Conservation (phyloP, 2,797 vertebrate species). For the Glossophaga mutica region DNA sequence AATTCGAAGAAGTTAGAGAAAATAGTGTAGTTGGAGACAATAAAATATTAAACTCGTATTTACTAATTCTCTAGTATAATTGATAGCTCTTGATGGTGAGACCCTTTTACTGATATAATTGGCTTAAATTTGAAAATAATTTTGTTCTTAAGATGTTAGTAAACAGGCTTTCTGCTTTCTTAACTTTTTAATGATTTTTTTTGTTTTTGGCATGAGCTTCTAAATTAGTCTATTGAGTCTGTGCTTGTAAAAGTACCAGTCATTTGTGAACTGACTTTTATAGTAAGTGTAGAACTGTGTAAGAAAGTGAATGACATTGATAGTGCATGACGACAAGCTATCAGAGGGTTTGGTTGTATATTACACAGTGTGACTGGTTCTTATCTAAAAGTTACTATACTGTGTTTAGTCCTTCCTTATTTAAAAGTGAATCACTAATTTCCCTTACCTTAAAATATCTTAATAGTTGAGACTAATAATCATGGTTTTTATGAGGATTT, state of each 20-base stretch:
- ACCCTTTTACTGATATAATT: constrained; percentile 68
- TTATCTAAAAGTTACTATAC: constrained; percentile 70
- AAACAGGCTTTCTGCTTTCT: constrained; percentile 70
- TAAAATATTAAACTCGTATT: constrained; percentile 51
- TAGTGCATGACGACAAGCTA: constrained; percentile 60
- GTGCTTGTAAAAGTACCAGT: constrained; percentile 72
- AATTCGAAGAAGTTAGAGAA: constrained; percentile 50
- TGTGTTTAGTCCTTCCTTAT: constrained; percentile 67
- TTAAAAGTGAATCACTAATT: constrained; percentile 79
- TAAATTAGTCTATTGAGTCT: constrained; percentile 65
- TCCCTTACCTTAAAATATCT: constrained; percentile 82
- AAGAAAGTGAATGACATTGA: constrained; percentile 54
- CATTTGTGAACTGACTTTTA: constrained; percentile 72
- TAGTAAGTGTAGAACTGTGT: constrained; percentile 33
- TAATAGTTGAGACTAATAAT: constrained; percentile 82
- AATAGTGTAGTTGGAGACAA: constrained; percentile 43
- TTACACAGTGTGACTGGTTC: constrained; percentile 62
- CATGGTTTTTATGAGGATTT: constrained; percentile 80
- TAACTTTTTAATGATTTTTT: constrained; percentile 65
- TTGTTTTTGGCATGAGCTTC: constrained; percentile 73
- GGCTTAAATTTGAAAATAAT: constrained; percentile 71
- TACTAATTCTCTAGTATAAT: constrained; percentile 60
- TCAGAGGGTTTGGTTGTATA: constrained; percentile 52
- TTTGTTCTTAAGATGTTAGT: constrained; percentile 56
- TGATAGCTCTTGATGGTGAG: constrained; percentile 47